Evolutionary conservation across 2,888 invertebrate species (phyloP), one percentile per base, ranked within the genome.

Genomic region (Poecilobothrus nobilitatus): DNA sequence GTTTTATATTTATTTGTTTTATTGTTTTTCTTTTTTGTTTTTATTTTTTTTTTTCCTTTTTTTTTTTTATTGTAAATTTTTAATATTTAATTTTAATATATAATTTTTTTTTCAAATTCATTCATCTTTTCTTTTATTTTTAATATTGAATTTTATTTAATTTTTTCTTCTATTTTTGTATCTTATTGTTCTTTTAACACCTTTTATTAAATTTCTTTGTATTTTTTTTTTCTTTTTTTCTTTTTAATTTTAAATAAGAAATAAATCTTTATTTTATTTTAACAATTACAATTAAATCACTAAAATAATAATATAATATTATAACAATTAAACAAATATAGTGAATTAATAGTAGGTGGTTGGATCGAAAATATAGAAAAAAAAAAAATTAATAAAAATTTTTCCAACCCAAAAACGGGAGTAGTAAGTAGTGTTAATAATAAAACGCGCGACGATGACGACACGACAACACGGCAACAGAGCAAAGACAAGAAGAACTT

Each of bases 401-500:
- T 53, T 53, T 53, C 53, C 53, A 53, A 53, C 53, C 53, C 53
- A 53, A 53, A 53, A 53, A 53, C 53, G 53, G 53, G 53, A 53
- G 53, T 53, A 53, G 53, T 53, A 53, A 53, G 53, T 53, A 53
- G 53, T 53, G 15, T 9, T 53, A 15, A 12, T 53, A 53, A 53
- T 53, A n/a, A 53, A 53, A 53, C 53, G 53, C 53, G 53, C 53
- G 53, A 53, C 53, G 53, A 53, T 53, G 53, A 53, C 53, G 53
- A 53, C 53, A 53, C 53, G 53, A 53, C 53, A 53, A 53, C 53
- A 53, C 53, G 53, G 53, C 53, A 53, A 53, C 63, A 63, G 63
- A 22, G 63, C 63, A 27, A 63, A 63, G 63, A 63, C 63, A 63
- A 63, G 63, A 63, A 63, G 63, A 63, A 63, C 63, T 18, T 27